Conservation (phyloP, 2,113 vertebrate genomes). For the Triplophysa tibetana region DNA sequence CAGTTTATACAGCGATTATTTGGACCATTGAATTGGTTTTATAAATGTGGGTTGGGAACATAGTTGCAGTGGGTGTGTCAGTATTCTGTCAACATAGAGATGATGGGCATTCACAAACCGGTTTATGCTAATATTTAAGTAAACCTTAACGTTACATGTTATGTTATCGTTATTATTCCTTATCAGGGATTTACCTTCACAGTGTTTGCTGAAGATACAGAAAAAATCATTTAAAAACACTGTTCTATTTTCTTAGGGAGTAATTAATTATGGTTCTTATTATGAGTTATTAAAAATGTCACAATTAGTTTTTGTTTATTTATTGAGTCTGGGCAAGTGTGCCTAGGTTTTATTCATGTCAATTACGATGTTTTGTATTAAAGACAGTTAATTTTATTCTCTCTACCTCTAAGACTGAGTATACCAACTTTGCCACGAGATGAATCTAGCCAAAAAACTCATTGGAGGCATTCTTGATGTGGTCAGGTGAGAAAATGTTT, state of each 20-base stretch:
- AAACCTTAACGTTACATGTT: background rate
- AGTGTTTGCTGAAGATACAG: too few species aligned
- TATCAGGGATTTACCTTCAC: too few species aligned
- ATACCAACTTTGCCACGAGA: constrained; percentile 60
- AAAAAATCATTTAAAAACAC: too few species aligned
- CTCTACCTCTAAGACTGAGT: constrained; percentile 1
- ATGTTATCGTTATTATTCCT: background rate
- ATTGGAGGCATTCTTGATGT: constrained; percentile 66
- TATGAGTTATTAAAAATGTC: background rate
- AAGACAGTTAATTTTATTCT: background rate
- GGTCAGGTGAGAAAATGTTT: constrained; percentile 63
- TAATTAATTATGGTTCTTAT: too few species aligned
- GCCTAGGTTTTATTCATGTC: too few species aligned
- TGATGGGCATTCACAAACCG: background rate
- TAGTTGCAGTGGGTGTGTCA: constrained; percentile 33
- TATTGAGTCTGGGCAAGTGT: too few species aligned
- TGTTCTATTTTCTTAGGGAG: too few species aligned
- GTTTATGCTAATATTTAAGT: background rate
- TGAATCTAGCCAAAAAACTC: constrained; percentile 63
- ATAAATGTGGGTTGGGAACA: background rate
- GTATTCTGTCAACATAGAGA: background rate
- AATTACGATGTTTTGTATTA: background rate
- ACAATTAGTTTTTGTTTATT: too few species aligned
- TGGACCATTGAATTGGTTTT: background rate
- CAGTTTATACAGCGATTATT: background rate